Evolutionary conservation across 2,113 vertebrate genomes (phyloP), one percentile per base, ranked within the genome.

Genomic region (Cavia aperea): DNA sequence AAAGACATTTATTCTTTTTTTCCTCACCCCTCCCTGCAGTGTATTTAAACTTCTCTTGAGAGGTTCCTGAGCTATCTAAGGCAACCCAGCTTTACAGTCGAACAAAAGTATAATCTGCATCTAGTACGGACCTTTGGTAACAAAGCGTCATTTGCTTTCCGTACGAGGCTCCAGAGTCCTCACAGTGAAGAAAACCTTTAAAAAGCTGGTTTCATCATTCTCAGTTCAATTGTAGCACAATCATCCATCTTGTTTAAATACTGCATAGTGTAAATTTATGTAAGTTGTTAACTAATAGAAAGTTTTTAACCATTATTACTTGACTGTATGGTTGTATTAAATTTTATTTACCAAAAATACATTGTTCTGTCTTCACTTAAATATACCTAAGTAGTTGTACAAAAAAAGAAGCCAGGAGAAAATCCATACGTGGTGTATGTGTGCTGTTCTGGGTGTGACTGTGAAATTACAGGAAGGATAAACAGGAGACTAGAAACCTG

Each of bases 241-340:
- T 94, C 97, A 82, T 97, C 94, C 24, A 84, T 97, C 96, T 90
- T 94, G 97, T 98, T 97, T 97, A 97, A 97, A 95, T 96, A 95
- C 96, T 96, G 96, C 96, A 92, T 97, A 97, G 96, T 96, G 96
- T 93, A 89, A 66, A 89, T 94, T 95, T 94, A 90, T 88, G 46
- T 92, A 97, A 97, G 95, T 92, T 97, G 92, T 81, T 81, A 96
- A 89, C 97, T 97, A 98, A 97, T 98, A 97, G 97, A 97, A 95
- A 97, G 95, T 96, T 95, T 56, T 97, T 97, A 97, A 97, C 93
- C 96, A 96, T 92, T 92, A 95, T 83, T 97, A 97, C 87, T 88
- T 97, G 78, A 46, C 90, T 96, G 86, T 94, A 85, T 78, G 79
- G 84, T 96, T 96, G 94, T 96, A 90, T 97, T 97, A 96, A 96